Conservation (phyloP, 2,113 vertebrate genomes). For the Orcinus orca region DNA sequence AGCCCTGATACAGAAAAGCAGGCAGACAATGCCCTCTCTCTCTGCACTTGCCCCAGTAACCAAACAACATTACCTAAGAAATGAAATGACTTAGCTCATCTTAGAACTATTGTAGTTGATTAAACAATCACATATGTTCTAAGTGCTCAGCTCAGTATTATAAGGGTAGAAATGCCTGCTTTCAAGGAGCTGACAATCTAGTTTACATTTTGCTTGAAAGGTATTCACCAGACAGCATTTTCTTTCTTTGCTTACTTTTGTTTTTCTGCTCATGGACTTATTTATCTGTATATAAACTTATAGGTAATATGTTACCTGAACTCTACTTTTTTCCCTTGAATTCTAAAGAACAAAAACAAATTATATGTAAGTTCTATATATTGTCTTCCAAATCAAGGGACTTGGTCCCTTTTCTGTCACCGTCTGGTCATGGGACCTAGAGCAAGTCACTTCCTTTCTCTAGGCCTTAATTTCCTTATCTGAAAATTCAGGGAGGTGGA, state of each 20-base stretch:
- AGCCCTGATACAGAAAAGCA: not conserved
- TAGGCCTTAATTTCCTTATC: not conserved
- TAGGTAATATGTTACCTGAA: not conserved
- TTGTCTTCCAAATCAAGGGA: not conserved
- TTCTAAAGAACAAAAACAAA: not conserved
- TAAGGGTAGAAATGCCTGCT: not conserved
- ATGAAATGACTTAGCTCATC: not conserved
- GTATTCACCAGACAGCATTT: not conserved
- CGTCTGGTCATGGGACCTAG: not conserved
- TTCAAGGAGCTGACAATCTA: not conserved
- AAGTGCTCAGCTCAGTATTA: not conserved
- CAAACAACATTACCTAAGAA: not conserved
- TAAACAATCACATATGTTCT: not conserved
- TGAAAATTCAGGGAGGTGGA: not conserved
- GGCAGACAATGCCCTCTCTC: not conserved
- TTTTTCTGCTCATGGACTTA: not conserved
- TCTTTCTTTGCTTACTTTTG: not conserved
- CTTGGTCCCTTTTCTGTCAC: not conserved
- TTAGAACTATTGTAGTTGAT: not conserved
- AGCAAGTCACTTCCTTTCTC: not conserved
- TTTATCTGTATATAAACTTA: not conserved
- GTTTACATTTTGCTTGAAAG: not conserved
- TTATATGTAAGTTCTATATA: not conserved
- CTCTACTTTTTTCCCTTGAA: not conserved
- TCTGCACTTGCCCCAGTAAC: not conserved